Base-by-base conservation (phyloP, 2,888 invertebrate species). In the Caenorhabditis uteleia region DNA sequence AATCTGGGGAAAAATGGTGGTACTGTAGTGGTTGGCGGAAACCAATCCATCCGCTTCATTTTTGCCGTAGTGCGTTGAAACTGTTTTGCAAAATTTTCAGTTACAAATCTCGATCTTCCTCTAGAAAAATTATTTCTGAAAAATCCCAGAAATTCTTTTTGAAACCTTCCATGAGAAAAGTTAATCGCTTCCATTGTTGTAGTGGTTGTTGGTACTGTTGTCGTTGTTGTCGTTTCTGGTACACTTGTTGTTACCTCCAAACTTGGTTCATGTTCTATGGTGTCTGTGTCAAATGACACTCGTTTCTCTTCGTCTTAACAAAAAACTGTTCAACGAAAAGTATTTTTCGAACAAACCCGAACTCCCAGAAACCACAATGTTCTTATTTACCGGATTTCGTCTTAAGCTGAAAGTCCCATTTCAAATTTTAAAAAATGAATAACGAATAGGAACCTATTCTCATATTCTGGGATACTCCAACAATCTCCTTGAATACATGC, bases 401-500 rank as follows among this genome's bases (percentile, higher is more conserved):
- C n/a, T n/a, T n/a, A n/a, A n/a, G n/a, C n/a, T n/a, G n/a, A n/a
- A n/a, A n/a, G n/a, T n/a, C n/a, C n/a, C n/a, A n/a, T n/a, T n/a
- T n/a, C n/a, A n/a, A n/a, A n/a, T n/a, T n/a, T n/a, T n/a, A n/a
- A n/a, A n/a, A n/a, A n/a, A n/a, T n/a, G n/a, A n/a, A n/a, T n/a
- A n/a, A n/a, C n/a, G n/a, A n/a, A n/a, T n/a, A n/a, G n/a, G n/a
- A 54, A 50, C 51, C 29, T 42, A 26, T 42, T n/a, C 3, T 48
- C 40, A 46, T 61, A 61, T 10, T 68, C 66, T 1, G 67, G 68
- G 20, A 71, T 23, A 51, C 44, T 55, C 71, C 71, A 71, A 49
- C 71, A 71, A 47, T 71, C 71, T 8, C 71, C 71, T 31, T 61
- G 42, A 33, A 71, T 64, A 50, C 68, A 70, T 1, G 62, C 55